These are phyloP conservation scores for Aplodontia rufa DNA, from an alignment of 2,113 vertebrate species.

Conservation along the genomic window DNA sequence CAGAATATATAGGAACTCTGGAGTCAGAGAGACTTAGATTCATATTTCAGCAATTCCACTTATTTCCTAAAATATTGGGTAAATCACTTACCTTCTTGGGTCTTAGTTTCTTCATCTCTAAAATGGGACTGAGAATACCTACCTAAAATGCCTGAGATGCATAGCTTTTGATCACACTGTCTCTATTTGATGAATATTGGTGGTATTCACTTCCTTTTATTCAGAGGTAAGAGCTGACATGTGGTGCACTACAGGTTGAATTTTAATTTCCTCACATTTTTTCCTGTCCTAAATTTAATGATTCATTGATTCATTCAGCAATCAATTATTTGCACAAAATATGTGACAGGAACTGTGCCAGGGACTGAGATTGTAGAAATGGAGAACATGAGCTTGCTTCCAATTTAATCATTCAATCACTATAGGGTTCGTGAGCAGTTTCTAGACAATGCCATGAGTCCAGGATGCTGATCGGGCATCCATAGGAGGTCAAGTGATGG, in stretches of 20 bases:
- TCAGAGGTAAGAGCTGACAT: background rate
- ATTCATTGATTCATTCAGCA: background rate
- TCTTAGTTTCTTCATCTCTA: background rate
- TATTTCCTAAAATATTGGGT: background rate
- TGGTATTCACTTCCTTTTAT: background rate
- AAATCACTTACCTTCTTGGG: background rate
- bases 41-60: background rate
- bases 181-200: background rate
- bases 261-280: background rate
- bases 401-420: background rate
- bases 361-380: background rate
- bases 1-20: conserved; percentile 5
- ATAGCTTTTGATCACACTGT: background rate
- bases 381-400: background rate
- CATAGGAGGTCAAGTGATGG: too few species aligned
- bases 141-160: background rate
- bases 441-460: background rate
- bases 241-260: background rate
- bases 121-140: background rate
- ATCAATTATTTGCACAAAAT: background rate
- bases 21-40: conserved; percentile 36
- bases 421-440: background rate
- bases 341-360: background rate
- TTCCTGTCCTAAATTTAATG: background rate
- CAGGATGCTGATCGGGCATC: background rate